These are phyloP conservation scores for Nibea albiflora DNA, from an alignment of 2,113 vertebrate species.

Conservation along the genomic window DNA sequence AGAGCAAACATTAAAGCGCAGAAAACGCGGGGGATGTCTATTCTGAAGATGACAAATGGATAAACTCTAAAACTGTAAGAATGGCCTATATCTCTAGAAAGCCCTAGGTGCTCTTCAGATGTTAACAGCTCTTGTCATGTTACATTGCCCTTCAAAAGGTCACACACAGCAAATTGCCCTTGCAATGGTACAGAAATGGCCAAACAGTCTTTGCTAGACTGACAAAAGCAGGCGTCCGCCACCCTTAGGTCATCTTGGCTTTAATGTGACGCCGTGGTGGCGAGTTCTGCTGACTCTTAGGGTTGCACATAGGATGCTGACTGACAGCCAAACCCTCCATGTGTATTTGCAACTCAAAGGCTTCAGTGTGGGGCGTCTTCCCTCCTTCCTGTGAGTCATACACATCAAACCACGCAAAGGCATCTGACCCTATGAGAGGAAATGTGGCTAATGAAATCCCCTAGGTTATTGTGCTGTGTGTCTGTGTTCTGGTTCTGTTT, in stretches of 20 bases:
- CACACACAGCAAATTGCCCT: slow-evolving; percentile 76
- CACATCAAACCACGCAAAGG: slow-evolving; percentile 43
- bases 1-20: slow-evolving; percentile 16
- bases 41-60: slow-evolving; percentile 56
- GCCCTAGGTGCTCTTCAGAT: slow-evolving; percentile 64
- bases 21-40: slow-evolving; percentile 14
- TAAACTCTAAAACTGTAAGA: slow-evolving; percentile 63
- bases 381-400: slow-evolving; percentile 59
- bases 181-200: slow-evolving; percentile 68
- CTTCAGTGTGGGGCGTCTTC: slow-evolving; percentile 49
- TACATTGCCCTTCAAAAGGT: slow-evolving; percentile 77
- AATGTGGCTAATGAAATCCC: slow-evolving; percentile 56
- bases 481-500: background rate
- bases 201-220: slow-evolving; percentile 72
- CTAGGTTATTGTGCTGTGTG: slow-evolving; percentile 21
- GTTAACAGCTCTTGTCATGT: slow-evolving; percentile 79
- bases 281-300: slow-evolving; percentile 73
- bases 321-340: slow-evolving; percentile 51
- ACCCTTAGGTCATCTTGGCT: slow-evolving; percentile 68
- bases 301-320: slow-evolving; percentile 60
- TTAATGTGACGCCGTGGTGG: slow-evolving; percentile 71
- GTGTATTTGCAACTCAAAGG: slow-evolving; percentile 29
- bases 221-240: slow-evolving; percentile 70
- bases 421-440: slow-evolving; percentile 43
- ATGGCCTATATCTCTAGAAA: slow-evolving; percentile 61